Evolutionary conservation across 2,113 vertebrate genomes (phyloP).

Genomic region (Myotis davidii): DNA sequence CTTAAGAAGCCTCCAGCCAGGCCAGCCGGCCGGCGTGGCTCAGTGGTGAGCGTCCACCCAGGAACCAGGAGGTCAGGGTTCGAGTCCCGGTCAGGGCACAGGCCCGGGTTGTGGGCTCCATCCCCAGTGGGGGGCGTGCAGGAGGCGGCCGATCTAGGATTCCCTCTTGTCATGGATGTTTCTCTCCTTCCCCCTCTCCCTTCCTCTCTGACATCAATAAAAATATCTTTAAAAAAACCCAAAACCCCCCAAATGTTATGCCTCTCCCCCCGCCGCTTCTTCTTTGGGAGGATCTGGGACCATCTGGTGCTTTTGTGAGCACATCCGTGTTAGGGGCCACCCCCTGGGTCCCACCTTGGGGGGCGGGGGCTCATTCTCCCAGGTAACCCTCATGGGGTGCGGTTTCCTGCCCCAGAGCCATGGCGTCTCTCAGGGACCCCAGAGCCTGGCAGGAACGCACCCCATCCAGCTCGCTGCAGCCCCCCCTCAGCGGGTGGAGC

Average conservation of each 20-base stretch:
- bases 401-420: neutral
- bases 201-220: too few relatives aligned
- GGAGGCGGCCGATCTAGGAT: too few relatives aligned
- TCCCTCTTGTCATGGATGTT: too few relatives aligned
- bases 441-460: neutral
- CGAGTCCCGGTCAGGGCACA: too few relatives aligned
- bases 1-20: neutral
- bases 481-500: neutral
- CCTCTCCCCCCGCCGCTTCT: neutral
- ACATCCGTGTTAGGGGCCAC: neutral
- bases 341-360: neutral
- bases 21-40: too few relatives aligned
- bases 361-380: neutral
- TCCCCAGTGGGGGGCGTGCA: too few relatives aligned
- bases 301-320: neutral
- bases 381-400: neutral
- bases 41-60: too few relatives aligned
- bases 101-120: too few relatives aligned
- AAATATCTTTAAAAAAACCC: neutral
- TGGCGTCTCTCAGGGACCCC: neutral
- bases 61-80: too few relatives aligned
- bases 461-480: neutral
- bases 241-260: neutral
- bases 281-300: neutral
- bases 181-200: too few relatives aligned